Base-by-base conservation (phyloP, 2,797 vertebrate genomes). In the Prunella strophiata region DNA sequence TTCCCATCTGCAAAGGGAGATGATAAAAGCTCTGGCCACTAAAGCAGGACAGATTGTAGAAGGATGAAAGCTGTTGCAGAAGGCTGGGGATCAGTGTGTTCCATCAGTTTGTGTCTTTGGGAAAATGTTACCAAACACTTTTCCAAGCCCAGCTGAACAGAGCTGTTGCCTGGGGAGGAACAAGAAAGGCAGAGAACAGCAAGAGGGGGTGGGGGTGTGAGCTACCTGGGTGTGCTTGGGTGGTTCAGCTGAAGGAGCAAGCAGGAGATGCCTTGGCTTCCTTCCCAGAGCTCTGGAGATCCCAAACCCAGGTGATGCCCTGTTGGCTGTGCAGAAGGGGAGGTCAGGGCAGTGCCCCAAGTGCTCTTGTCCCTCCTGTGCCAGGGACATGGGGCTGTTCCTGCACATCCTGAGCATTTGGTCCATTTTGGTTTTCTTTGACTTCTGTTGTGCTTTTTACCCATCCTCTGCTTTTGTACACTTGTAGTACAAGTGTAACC, bases 351-450 rank as follows among this genome's bases (percentile, higher is more conserved):
- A 59, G 45, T 23, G 17, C 36, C 36, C 62, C 16, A 5, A 29
- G 32, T 1, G 5, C 48, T 62, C n/a, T 25, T 62, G 15, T 19
- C 34, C 7, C 0, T 4, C 1, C 16, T 27, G 19, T 7, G 7
- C 14, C 6, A 34, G 36, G 65, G 57, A 30, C 23, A 5, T 0
- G 0, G 17, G 22, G 47, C 11, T 52, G 48, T 6, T 1, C 3
- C 29, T 54, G 48, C 30, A 8, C 0, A 1, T 75, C 40, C 61
- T 27, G 40, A 58, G 14, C 34, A 34, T 34, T 34, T 34, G 34
- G 34, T 34, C 16, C 30, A 34, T 71, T 77, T 25, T n/a, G 34
- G 13, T 23, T 71, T 76, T 29, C 51, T 68, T 51, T 82, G 47
- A 4, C 38, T 82, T 54, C 18, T 45, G 9, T 20, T 91, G 29